Conservation (phyloP, 2,888 invertebrate genomes). For the Arctia plantaginis region DNA sequence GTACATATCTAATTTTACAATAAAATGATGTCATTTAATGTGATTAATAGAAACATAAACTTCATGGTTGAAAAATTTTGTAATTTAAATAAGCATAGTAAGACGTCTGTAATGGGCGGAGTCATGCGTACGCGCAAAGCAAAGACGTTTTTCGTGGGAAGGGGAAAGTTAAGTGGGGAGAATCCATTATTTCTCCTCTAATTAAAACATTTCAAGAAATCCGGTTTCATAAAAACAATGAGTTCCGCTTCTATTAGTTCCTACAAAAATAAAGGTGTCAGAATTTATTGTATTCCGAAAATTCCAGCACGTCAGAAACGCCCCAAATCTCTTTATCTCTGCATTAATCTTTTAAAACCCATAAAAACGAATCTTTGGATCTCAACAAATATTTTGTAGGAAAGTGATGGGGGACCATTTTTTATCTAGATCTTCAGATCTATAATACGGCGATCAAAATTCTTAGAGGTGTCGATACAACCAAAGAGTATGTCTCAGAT, state of each 20-base stretch:
- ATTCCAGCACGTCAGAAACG: conserved; percentile 68
- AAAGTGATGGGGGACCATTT: conserved; percentile 82
- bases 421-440: conserved; percentile 78
- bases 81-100: conserved; percentile 71
- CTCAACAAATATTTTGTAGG: conserved; percentile 83
- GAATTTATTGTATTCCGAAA: conserved; percentile 77
- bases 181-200: conserved; percentile 46
- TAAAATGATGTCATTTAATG: conserved; percentile 35
- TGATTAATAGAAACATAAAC: conserved; percentile 42
- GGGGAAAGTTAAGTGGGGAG: conserved; percentile 54
- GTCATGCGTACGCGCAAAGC: conserved; percentile 68
- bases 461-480: conserved; percentile 86
- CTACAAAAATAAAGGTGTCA: conserved; percentile 67
- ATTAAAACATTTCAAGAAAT: conserved; percentile 45
- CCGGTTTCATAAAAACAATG: conserved; percentile 35
- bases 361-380: conserved; percentile 83
- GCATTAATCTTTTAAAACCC: conserved; percentile 82
- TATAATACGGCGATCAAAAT: conserved; percentile 78
- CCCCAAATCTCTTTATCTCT: conserved; percentile 81
- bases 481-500: conserved; percentile 71
- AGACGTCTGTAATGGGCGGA: conserved; percentile 73
- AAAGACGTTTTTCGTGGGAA: conserved; percentile 48
- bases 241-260: conserved; percentile 44
- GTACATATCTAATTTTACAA: conserved; percentile 25
- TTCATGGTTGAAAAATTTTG: conserved; percentile 66